Evolutionary conservation across 2,113 vertebrate species (phyloP), one percentile per base, ranked within the genome.

Genomic region (Parus major): DNA sequence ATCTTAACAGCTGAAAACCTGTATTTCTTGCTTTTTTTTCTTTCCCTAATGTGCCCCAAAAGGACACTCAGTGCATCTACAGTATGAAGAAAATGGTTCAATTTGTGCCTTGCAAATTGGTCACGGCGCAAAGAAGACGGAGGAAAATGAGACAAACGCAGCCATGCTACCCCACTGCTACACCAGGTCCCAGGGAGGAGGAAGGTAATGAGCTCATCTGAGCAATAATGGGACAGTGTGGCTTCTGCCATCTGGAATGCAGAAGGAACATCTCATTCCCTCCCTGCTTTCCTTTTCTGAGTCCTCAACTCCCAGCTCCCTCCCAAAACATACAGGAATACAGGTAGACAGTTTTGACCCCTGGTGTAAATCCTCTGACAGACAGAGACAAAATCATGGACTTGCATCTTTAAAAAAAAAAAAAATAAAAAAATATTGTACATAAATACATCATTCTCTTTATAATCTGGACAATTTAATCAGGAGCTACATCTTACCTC

Each of bases 401-500:
- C 65, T 61, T 33, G 17, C 46, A 44, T 23, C 7, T 70, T 75
- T 0, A 6, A 35, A 55, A 46, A 57, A 17, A n/a, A 15, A 10
- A 14, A 1, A n/a, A 55, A 5, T 29, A 5, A 66, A 65, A 65
- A 80, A 57, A 60, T 12, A 47, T 15, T 42, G 9, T 31, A 60
- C 19, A 64, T 57, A 84, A 88, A 90, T 60, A 87, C n/a, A 86
- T 78, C 15, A 88, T 82, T 94, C 59, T 77, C 81, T 71, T 69
- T 49, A n/a, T 65, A 93, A 95, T 82, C 15, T 50, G 76, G 71
- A 92, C 84, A 94, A 93, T 87, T 95, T 81, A 89, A 76, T 96
- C 71, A 93, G 96, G 76, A 95, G 94, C 86, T 95, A 56, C 47
- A 95, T 93, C 94, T 92, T 95, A 89, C 46, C 92, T 97, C 92